Base-by-base conservation (phyloP, 2,888 invertebrate genomes). In the Papilio protenor region DNA sequence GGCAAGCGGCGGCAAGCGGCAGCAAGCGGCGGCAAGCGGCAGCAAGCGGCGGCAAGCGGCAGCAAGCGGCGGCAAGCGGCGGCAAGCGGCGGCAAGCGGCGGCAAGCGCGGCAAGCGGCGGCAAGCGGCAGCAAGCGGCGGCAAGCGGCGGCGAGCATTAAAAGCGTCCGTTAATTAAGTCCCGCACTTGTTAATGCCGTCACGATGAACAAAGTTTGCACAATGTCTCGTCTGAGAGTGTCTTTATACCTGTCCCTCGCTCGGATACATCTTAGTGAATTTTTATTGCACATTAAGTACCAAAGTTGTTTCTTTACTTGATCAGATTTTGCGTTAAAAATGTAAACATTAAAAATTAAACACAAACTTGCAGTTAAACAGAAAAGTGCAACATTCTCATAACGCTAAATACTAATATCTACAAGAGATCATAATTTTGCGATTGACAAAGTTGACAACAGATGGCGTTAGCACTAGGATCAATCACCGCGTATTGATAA, bases 121-220 rank as follows among this genome's bases (percentile, higher is more conserved):
- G 5, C 16, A 18, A 52, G 5, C 52, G n/a, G 27, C 27, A 3
- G 27, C 27, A 27, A 27, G 33, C 40, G 40, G 0, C 40, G 40
- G 40, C 40, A 52, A 52, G 16, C 16, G 52, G 14, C 16, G 16
- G 5, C 16, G 52, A 52, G 5, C 52, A 52, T 6, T 52, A 52
- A 57, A 21, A 57, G 21, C 57, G 57, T 57, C 21, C 23, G 10
- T 59, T 59, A 59, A 59, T 59, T 59, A 59, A 59, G 57, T 59
- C 18, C 57, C 57, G 57, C 23, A 23, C 57, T 59, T 23, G 21
- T 40, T 66, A 40, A 66, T 23, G 33, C 18, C 40, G 66, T 66
- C 66, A 66, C 40, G 66, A 33, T n/a, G 33, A 40, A 66, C 40
- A n/a, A 66, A 66, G n/a, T 40, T 40, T 66, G 66, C n/a, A 40